Conservation (phyloP, 2,888 invertebrate genomes). For the Antheraea yamamai region DNA sequence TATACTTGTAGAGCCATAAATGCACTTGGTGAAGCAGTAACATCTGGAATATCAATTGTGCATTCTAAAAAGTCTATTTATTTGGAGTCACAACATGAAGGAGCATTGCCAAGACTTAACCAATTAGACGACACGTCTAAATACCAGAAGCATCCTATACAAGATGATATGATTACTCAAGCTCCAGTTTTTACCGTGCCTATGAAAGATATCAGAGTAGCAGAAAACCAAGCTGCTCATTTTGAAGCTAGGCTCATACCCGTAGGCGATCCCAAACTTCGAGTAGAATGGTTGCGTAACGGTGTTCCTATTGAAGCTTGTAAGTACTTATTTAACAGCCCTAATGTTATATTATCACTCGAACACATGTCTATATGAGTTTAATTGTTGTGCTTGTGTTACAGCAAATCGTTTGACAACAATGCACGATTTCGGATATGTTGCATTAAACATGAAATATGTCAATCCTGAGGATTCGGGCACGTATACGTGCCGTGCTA, state of each 20-base stretch:
- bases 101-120: constrained; percentile 89
- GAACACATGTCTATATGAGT: not conserved
- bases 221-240: constrained; percentile 96
- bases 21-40: constrained; percentile 95
- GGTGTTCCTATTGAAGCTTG: constrained; percentile 95
- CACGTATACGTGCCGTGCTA: constrained; percentile 96
- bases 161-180: constrained; percentile 91
- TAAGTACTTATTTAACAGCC: constrained; percentile 66
- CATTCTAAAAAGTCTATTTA: constrained; percentile 93
- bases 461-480: constrained; percentile 98
- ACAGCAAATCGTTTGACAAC: constrained; percentile 94
- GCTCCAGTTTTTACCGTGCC: constrained; percentile 97
- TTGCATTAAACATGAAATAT: constrained; percentile 96
- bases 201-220: constrained; percentile 91
- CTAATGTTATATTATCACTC: not conserved
- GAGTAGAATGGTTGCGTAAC: constrained; percentile 96
- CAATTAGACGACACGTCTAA: constrained; percentile 91
- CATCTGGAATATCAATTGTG: constrained; percentile 92
- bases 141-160: constrained; percentile 86
- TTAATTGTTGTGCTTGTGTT: constrained; percentile 31
- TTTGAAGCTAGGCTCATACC: constrained; percentile 97
- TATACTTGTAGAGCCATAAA: constrained; percentile 97
- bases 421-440: constrained; percentile 99
- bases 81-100: constrained; percentile 93
- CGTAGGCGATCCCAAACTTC: constrained; percentile 95